Conservation (phyloP, 1,140 invertebrate species). For the fruit fly (Drosophila melanogaster) region Release_6_plus_ISO1_MT NT_033779.5:7765501-7766000, state of each 20-base stretch:
- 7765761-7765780: constrained; percentile 60
- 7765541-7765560: constrained; percentile 1
- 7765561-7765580: neutral
- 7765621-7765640: constrained; percentile 55
- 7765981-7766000: no score
- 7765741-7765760: constrained; percentile 23
- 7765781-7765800: constrained; percentile 58
- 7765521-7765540: neutral
- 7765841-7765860: neutral
- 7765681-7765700: constrained; percentile 49
- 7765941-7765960: no score
- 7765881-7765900: no score
- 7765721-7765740: constrained; percentile 19
- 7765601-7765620: constrained; percentile 42
- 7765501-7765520: constrained; percentile 48
- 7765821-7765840: constrained; percentile 23
- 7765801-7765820: neutral
- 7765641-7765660: constrained; percentile 67
- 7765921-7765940: no score
- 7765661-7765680: constrained; percentile 52
- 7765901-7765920: no score
- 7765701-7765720: constrained; percentile 23
- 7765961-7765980: no score
- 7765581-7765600: constrained; percentile 33
- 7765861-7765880: no score